These are phyloP conservation scores for Sylvicapra grimmia DNA, from an alignment of 2,113 vertebrate species.

Conservation along the genomic window DNA sequence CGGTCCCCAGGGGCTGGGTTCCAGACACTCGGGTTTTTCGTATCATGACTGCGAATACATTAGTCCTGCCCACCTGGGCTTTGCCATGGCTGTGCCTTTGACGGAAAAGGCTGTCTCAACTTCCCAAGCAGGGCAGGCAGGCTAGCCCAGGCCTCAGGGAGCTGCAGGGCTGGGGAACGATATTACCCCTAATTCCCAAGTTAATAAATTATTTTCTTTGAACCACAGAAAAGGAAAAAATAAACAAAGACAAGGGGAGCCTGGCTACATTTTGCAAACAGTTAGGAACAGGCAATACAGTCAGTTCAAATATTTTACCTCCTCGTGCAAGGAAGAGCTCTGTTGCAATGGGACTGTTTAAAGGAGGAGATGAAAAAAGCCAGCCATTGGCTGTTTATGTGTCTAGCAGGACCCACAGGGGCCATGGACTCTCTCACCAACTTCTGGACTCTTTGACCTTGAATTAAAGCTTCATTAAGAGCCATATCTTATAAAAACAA, in stretches of 20 bases:
- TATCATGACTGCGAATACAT: constrained; percentile 90
- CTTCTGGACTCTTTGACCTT: constrained; percentile 53
- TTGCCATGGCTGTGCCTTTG: constrained; percentile 36
- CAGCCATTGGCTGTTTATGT: not conserved
- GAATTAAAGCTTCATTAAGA: constrained; percentile 49
- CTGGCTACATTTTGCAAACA: constrained; percentile 33
- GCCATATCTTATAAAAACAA: constrained; percentile 50
- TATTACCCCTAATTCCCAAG: constrained; percentile 36
- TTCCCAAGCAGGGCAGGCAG: not conserved
- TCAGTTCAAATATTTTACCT: constrained; percentile 16
- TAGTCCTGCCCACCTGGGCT: constrained; percentile 67
- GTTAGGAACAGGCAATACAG: constrained; percentile 17
- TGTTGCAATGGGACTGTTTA: not conserved
- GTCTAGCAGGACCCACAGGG: not conserved
- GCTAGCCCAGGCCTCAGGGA: not conserved
- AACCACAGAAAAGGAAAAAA: constrained; percentile 44
- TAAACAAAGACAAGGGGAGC: constrained; percentile 30
- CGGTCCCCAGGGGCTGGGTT: constrained; percentile 72
- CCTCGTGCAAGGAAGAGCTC: not conserved
- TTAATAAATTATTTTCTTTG: constrained; percentile 66
- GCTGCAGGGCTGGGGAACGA: not conserved
- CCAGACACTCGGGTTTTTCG: constrained; percentile 73
- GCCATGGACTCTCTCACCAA: not conserved
- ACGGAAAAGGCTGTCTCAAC: not conserved
- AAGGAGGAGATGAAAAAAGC: constrained; percentile 10